These are phyloP conservation scores for Myrmecobius fasciatus DNA, from an alignment of 2,113 vertebrate species.

Conservation along the genomic window DNA sequence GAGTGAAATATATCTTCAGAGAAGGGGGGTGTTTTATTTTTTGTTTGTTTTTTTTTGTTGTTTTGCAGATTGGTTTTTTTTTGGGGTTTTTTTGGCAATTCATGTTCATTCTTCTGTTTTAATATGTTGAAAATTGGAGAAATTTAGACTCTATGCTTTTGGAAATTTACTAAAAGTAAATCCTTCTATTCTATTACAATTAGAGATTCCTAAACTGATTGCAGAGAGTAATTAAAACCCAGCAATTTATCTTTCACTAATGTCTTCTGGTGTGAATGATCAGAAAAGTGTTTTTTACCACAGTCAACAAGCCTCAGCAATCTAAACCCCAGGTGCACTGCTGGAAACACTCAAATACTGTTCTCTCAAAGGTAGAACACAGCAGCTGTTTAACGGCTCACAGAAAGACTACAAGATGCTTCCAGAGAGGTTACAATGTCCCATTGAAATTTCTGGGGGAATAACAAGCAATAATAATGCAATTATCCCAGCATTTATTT, in stretches of 20 bases:
- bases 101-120: background rate
- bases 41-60: background rate
- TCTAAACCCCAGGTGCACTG: background rate
- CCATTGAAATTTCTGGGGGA: background rate
- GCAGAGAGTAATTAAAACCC: background rate
- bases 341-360: background rate
- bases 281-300: conserved; percentile 26
- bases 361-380: background rate
- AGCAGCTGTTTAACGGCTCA: conserved; percentile 3
- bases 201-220: conserved; percentile 5
- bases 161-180: background rate
- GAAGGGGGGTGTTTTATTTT: background rate
- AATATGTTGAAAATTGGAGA: conserved; percentile 30
- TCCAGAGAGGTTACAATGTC: background rate
- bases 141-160: background rate
- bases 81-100: background rate
- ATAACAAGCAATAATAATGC: background rate
- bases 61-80: background rate
- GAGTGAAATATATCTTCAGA: no score
- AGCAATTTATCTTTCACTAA: conserved; percentile 10
- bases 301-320: conserved; percentile 16
- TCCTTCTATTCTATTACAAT: conserved; percentile 13
- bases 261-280: conserved; percentile 22
- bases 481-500: conserved; percentile 30
- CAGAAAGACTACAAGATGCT: background rate